These are phyloP conservation scores for Philaenus spumarius DNA, from an alignment of 1,140 invertebrate genomes.

Conservation along the genomic window DNA sequence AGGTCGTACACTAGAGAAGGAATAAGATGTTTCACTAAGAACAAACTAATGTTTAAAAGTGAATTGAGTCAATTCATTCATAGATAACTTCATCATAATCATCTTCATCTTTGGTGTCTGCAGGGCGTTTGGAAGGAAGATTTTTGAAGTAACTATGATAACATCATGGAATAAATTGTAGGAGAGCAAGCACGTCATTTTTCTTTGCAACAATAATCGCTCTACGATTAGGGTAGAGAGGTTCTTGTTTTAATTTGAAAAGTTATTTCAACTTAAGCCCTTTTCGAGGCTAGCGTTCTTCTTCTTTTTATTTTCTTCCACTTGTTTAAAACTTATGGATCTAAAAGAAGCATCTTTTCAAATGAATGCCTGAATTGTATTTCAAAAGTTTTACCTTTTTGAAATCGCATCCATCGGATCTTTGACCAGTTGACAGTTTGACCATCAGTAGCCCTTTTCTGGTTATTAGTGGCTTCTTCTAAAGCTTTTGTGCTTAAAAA, in stretches of 20 bases:
- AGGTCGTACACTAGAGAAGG: too few relatives aligned
- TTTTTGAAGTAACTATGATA: not conserved
- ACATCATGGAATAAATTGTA: not conserved
- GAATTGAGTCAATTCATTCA: too few relatives aligned
- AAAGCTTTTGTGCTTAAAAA: too few relatives aligned
- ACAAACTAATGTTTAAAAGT: too few relatives aligned
- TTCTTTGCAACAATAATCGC: not conserved
- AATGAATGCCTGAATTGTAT: too few relatives aligned
- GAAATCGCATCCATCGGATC: not conserved
- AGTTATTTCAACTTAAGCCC: constrained; percentile 23
- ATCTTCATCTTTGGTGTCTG: not conserved
- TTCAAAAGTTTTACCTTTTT: constrained; percentile 10
- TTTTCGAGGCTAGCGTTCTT: too few relatives aligned
- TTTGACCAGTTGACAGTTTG: too few relatives aligned
- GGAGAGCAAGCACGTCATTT: not conserved
- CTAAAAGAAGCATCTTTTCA: too few relatives aligned
- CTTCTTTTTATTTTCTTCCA: too few relatives aligned
- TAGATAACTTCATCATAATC: not conserved
- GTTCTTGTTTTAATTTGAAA: constrained; percentile 18
- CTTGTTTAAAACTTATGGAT: too few relatives aligned
- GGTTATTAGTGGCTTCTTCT: not conserved
- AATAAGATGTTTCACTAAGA: too few relatives aligned
- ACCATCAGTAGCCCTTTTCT: not conserved
- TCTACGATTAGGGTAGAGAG: not conserved
- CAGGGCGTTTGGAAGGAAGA: not conserved